Base-by-base conservation (phyloP, 2,113 vertebrate genomes). In the Clinocottus analis region DNA sequence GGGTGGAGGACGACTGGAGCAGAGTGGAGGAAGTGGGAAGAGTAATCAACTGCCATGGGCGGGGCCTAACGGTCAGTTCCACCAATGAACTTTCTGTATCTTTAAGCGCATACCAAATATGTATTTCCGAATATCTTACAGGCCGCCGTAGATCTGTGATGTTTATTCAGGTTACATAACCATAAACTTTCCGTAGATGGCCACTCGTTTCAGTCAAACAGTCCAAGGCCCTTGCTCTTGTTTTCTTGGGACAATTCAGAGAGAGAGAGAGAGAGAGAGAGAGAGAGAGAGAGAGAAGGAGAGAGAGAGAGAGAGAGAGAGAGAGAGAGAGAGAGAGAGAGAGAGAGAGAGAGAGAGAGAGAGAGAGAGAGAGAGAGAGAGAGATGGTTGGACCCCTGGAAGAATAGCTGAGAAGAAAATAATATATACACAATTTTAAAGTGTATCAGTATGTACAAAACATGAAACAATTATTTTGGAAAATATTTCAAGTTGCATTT, bases 71-170 rank as follows among this genome's bases (percentile, higher is more conserved):
- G 2, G 63, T 72, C 27, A 68, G 61, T 58, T 84, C 5, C 10
- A 43, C 90, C 90, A 92, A 93, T 94, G 2, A 47, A 27, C 62
- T 25, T 3, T 0, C 33, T 3, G 53, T 1, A 13, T 70, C 53
- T 47, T 53, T 16, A n/a, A 68, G 31, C 5, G 7, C 41, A 27
- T 27, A 83, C 93, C 93, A 92, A 90, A 94, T 88, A 88, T 87
- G 91, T 75, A 82, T 90, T 93, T 94, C 93, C 93, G 91, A 74
- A 75, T 41, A n/a, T 56, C 61, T 11, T 16, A 55, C 43, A 45
- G 84, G 29, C 70, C 13, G 60, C 78, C 5, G 41, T 70, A n/a
- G 69, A 56, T 33, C 45, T 29, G 31, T 29, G 33, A 31, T 69
- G 63, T 65, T 47, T 86, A 45, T 78, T 83, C 39, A 12, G 2